A percentile compares a stretch with the other conserved stretches of the same genome.
phyloP scores from a whole-genome alignment of 2,888 invertebrate genomes.

The Stramonita haemastoma region DNA sequence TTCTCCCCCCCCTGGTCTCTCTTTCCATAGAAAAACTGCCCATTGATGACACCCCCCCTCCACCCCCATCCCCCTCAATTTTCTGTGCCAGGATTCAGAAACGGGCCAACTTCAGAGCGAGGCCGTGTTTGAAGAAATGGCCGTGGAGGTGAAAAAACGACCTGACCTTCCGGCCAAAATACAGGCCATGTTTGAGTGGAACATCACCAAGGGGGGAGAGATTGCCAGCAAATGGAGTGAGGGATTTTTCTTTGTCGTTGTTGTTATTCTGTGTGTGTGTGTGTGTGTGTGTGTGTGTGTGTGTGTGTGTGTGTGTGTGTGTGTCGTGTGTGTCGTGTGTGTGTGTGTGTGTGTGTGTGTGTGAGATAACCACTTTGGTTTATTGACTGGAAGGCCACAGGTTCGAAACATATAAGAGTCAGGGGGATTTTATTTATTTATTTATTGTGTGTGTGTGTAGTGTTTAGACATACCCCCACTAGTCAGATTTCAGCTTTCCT shows the following conservation, averaged over 20 bases:
- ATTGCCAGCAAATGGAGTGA: constrained; percentile 90
- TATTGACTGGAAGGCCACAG: too few relatives aligned
- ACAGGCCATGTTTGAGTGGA: constrained; percentile 90
- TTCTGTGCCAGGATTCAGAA: not conserved
- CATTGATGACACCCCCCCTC: not conserved
- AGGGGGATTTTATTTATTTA: too few relatives aligned
- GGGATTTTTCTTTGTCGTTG: not conserved
- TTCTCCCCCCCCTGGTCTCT: not conserved
- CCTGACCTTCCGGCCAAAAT: constrained; percentile 86
- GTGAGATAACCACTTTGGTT: not conserved
- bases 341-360: not conserved
- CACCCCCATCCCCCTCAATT: not conserved
- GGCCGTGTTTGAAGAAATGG: constrained; percentile 85
- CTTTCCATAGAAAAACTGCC: too few relatives aligned
- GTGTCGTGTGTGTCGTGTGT: too few relatives aligned
- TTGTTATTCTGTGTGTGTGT: too few relatives aligned
- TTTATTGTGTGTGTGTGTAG: too few relatives aligned
- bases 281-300: not conserved
- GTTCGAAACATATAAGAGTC: too few relatives aligned
- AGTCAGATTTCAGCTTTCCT: too few relatives aligned
- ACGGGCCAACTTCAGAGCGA: constrained; percentile 83
- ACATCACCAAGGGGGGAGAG: constrained; percentile 90
- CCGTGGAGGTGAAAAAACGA: constrained; percentile 83
- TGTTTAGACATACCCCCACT: too few relatives aligned
- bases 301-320: too few relatives aligned